Base-by-base conservation (phyloP, 2,888 invertebrate species). In the Elegia similella region DNA sequence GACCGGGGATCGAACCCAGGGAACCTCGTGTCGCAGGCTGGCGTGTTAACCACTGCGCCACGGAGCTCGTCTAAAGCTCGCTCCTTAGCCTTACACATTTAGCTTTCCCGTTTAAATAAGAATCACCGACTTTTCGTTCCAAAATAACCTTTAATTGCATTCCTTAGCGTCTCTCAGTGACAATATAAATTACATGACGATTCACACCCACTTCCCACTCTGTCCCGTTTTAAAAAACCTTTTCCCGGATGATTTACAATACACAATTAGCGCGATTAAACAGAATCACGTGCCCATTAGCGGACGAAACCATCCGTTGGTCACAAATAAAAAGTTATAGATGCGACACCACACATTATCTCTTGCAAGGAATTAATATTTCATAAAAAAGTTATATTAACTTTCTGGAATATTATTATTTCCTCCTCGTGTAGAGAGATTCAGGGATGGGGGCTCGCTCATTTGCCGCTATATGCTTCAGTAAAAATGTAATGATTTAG, bases 211-310 rank as follows among this genome's bases (percentile, higher is more conserved):
- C 68, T 72, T 67, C 62, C 62, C 66, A 70, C 69, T 59, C 57
- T 64, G 62, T 67, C 72, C 69, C 68, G 71, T 71, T 72, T 53
- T 23, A 73, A 38, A 68, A 67, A 62, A 57, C 52, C 52, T 63
- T 61, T 64, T 63, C 50, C 58, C 43, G 62, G 65, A 73, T 75
- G 75, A 81, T 80, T 76, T 76, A 76, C 67, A 62, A 23, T 57
- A 57, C 59, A 74, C 77, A 80, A 85, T 85, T 86, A 84, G 84
- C 78, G 73, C 75, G 77, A 83, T 84, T 86, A 81, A 80, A 79
- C 66, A 80, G 70, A 77, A 80, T 81, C 84, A 82, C 80, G 79
- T 79, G 70, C 69, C 68, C 74, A 77, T 80, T 80, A 78, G 72
- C 68, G 68, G 71, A 71, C 73, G 63, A 75, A 75, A 38, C 38